Evolutionary conservation across 2,888 invertebrate species (phyloP).

Genomic region (Drosophila falleni): DNA sequence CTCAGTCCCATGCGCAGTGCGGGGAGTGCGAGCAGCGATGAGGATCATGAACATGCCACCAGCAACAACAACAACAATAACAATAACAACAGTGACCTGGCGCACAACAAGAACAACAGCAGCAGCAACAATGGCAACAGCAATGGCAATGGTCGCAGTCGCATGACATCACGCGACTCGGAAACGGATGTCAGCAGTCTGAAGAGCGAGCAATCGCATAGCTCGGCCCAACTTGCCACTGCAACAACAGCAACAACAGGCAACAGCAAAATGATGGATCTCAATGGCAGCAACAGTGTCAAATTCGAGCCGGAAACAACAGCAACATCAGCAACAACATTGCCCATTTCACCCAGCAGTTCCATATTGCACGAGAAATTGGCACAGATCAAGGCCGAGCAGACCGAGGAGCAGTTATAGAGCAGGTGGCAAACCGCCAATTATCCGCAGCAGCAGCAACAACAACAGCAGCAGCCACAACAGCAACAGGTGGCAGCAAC

Average conservation of each 20-base stretch:
- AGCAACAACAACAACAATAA: slow-evolving; percentile 63
- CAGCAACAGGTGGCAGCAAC: slow-evolving; percentile 52
- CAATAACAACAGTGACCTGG: slow-evolving; percentile 60
- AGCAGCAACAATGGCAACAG: slow-evolving; percentile 50
- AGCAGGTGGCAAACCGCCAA: slow-evolving; percentile 69
- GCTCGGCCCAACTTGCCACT: slow-evolving; percentile 50
- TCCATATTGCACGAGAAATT: slow-evolving; percentile 84
- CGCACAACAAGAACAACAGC: slow-evolving; percentile 63
- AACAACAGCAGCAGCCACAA: slow-evolving; percentile 17
- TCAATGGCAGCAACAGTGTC: slow-evolving; percentile 78
- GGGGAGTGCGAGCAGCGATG: slow-evolving; percentile 71
- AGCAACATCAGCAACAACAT: background rate
- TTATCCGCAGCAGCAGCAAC: slow-evolving; percentile 15
- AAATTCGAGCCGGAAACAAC: slow-evolving; percentile 53
- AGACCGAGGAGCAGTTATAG: slow-evolving; percentile 84
- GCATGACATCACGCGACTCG: slow-evolving; percentile 80
- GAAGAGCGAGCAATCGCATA: slow-evolving; percentile 73
- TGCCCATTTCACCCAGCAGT: slow-evolving; percentile 50
- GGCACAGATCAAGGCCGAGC: slow-evolving; percentile 85
- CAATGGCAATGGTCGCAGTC: slow-evolving; percentile 69
- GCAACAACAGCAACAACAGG: slow-evolving; percentile 35
- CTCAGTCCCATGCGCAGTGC: slow-evolving; percentile 72
- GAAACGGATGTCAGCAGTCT: slow-evolving; percentile 81
- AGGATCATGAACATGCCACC: slow-evolving; percentile 61
- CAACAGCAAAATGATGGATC: slow-evolving; percentile 73